Percentiles rank a stretch among this genome's conserved stretches.
Conservation (phyloP, 2,888 invertebrate genomes). For the Apodemia duryi region DNA sequence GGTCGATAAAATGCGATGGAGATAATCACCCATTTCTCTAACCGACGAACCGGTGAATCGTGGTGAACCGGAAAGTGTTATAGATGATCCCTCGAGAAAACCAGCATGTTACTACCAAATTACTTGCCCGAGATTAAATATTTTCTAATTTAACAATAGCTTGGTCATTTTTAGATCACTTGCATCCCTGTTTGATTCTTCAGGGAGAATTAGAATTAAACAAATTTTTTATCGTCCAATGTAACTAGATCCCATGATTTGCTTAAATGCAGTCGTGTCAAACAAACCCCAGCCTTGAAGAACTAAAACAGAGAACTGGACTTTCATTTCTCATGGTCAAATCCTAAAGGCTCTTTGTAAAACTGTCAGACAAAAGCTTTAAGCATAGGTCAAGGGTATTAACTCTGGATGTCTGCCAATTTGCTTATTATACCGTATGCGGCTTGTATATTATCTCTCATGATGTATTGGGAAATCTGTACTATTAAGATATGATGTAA, state of each 20-base stretch:
- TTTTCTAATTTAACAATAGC: too few species aligned
- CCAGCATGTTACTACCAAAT: too few species aligned
- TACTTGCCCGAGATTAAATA: too few species aligned
- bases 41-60: too few species aligned
- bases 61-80: too few species aligned
- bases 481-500: not conserved
- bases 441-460: not conserved
- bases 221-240: not conserved
- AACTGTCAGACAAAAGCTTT: constrained; percentile 33
- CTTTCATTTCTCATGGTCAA: constrained; percentile 34
- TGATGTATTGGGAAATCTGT: not conserved
- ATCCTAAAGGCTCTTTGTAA: constrained; percentile 8
- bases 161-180: too few species aligned
- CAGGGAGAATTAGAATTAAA: too few species aligned
- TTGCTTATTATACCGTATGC: constrained; percentile 12
- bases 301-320: constrained; percentile 35
- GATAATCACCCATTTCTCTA: too few species aligned
- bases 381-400: constrained; percentile 47
- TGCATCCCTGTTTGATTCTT: too few species aligned
- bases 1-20: too few species aligned
- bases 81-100: too few species aligned
- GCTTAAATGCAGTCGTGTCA: not conserved
- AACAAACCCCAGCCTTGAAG: constrained; percentile 31
- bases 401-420: constrained; percentile 45
- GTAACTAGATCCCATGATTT: not conserved